Evolutionary conservation across 2,113 vertebrate species (phyloP), one percentile per base, ranked within the genome.

Genomic region (Peucedramus taeniatus): DNA sequence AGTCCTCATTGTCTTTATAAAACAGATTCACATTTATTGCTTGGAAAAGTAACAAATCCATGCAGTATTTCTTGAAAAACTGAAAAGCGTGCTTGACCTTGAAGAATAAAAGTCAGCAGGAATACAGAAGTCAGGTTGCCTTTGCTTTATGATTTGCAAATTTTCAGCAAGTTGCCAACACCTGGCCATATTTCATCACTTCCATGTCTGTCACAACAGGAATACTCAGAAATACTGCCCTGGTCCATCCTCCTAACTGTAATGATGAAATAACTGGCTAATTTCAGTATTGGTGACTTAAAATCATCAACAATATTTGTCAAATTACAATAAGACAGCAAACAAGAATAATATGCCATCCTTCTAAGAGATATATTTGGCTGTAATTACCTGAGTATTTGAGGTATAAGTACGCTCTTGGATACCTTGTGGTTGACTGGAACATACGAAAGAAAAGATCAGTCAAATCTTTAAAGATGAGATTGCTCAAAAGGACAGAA

Each of bases 101-200:
- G 70, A 72, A 85, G 50, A 83, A 51, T 53, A 77, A n/a, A 92
- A 82, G 35, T 76, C 22, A 5, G 33, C 23, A 60, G n/a, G 11
- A 83, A 10, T 47, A 15, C n/a, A 80, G 59, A 90, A 85, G 30
- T 39, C 60, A 68, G 31, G 26, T 35, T 65, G 37, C 37, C 18
- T 90, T 93, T 87, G 21, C 84, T 93, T 81, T 79, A n/a, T 56
- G 83, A 79, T 93, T 78, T 93, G 75, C 49, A 83, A 45, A 69
- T 76, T 90, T 85, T 65, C 75, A 83, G 33, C 45, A 50, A n/a
- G 23, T 85, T 85, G 53, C 42, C 28, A 80, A 60, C n/a, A 60
- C 40, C 17, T 71, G 47, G 50, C 53, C 10, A 7, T 27, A 44
- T 51, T 91, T 85, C 66, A 66, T 83, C 42, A 68, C 51, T 87